These are phyloP conservation scores for Atlantisia rogersi DNA, from an alignment of 2,113 vertebrate species.

Conservation along the genomic window DNA sequence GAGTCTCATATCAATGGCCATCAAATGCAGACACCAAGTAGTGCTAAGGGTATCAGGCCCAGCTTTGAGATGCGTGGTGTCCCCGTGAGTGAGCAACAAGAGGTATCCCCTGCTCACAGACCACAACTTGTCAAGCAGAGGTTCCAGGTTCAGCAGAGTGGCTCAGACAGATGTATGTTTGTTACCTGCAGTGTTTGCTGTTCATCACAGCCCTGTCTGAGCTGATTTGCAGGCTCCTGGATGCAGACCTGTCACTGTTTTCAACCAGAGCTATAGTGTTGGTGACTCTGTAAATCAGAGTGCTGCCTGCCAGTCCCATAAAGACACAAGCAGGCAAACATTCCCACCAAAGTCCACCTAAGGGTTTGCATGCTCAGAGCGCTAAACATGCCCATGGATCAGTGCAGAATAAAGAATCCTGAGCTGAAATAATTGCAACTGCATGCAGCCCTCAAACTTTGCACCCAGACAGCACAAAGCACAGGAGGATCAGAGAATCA, in stretches of 20 bases:
- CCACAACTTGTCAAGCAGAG: neutral
- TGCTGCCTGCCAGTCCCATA: neutral
- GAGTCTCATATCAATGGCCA: too few species aligned
- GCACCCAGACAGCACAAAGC: neutral
- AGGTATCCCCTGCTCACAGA: neutral
- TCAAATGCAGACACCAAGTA: neutral
- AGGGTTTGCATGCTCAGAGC: neutral
- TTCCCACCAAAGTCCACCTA: neutral
- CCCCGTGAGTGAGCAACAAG: neutral
- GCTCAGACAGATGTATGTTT: neutral
- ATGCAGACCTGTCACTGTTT: neutral
- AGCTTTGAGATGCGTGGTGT: neutral
- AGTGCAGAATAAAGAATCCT: neutral
- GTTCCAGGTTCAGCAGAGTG: neutral
- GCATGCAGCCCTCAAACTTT: neutral
- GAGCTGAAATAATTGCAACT: neutral
- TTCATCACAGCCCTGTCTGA: neutral
- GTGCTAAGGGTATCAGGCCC: neutral
- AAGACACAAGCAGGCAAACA: neutral
- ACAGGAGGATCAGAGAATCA: neutral
- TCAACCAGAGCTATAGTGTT: neutral
- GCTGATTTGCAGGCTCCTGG: neutral
- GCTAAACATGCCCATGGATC: neutral
- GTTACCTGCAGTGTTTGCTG: neutral
- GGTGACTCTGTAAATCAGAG: neutral